phyloP scores from a whole-genome alignment of 2,888 invertebrate genomes.

The Pherbina coryleti region DNA sequence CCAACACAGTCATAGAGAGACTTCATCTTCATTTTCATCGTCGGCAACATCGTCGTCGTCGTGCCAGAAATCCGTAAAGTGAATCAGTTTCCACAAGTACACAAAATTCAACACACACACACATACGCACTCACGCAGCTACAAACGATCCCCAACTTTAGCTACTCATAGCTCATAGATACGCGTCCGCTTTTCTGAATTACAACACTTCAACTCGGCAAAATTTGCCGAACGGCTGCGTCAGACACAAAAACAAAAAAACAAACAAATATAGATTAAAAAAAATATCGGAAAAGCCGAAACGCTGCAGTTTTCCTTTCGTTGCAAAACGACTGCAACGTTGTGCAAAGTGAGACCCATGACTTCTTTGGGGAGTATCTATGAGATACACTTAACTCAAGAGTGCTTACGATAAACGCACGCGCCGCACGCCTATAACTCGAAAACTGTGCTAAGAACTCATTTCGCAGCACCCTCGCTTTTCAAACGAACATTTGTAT shows the following conservation, averaged over 20 bases:
- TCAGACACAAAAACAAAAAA: not conserved
- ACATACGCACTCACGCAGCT: conserved; percentile 30
- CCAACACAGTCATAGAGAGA: conserved; percentile 45
- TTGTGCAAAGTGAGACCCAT: too few relatives aligned
- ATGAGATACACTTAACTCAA: too few relatives aligned
- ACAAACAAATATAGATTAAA: too few relatives aligned
- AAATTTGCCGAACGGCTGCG: conserved; percentile 10
- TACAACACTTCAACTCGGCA: conserved; percentile 18
- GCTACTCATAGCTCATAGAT: not conserved
- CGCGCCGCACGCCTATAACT: conserved; percentile 17
- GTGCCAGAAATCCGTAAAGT: conserved; percentile 17
- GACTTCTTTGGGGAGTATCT: too few relatives aligned
- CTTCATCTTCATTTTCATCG: conserved; percentile 37
- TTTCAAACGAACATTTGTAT: not conserved
- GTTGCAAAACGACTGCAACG: not conserved
- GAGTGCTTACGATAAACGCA: not conserved
- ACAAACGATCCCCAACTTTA: not conserved
- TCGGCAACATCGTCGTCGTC: not conserved
- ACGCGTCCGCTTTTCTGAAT: conserved; percentile 10
- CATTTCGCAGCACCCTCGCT: not conserved
- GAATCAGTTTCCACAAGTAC: conserved; percentile 25
- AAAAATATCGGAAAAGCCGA: not conserved
- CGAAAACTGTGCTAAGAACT: conserved; percentile 9
- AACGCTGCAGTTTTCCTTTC: conserved; percentile 29
- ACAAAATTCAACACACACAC: conserved; percentile 22